Evolutionary conservation across 2,113 vertebrate genomes (phyloP), one percentile per base, ranked within the genome.

Genomic region (Mobula birostris): DNA sequence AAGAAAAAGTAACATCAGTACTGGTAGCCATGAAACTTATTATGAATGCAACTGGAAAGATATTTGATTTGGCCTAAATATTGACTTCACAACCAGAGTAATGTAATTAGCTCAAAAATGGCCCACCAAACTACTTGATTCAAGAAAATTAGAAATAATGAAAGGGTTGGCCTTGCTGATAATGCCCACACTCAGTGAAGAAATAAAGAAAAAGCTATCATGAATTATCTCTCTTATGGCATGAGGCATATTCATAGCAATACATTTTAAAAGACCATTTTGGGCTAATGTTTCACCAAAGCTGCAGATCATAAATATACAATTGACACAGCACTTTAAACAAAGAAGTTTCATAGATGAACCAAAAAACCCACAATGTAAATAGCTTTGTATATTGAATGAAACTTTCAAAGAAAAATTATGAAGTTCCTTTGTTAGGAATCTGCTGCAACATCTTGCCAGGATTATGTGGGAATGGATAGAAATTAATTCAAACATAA

Each of bases 251-350:
- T 93, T 93, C 72, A 93, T 93, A 17, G 70, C 68, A 74, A 11
- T 40, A 74, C 40, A 74, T 74, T 93, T 74, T 93, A 93, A 72
- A 19, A 74, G 91, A 92, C 56, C 66, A 72, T 92, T 68, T 70
- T 70, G 68, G 70, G 72, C n/a, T 32, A 92, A 36, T 24, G 21
- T 92, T 70, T 68, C 68, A 70, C 66, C 72, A 72, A 74, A 40
- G 12, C 40, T 93, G 91, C 24, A 24, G 21, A 93, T 74, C 40
- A 93, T 56, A 93, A 92, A 70, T 70, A 70, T 93, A 29, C 70
- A 74, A 93, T 40, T 93, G 91, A 40, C n/a, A 93, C 12, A 27
- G 68, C 32, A 24, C 68, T 93, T 93, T 93, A 93, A 93, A 56
- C 91, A 40, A 74, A 72, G 21, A 36, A 32, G 2, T 36, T 36